These are phyloP conservation scores for Adoxophyes honmai DNA, from an alignment of 1,140 invertebrate species.

Conservation along the genomic window DNA sequence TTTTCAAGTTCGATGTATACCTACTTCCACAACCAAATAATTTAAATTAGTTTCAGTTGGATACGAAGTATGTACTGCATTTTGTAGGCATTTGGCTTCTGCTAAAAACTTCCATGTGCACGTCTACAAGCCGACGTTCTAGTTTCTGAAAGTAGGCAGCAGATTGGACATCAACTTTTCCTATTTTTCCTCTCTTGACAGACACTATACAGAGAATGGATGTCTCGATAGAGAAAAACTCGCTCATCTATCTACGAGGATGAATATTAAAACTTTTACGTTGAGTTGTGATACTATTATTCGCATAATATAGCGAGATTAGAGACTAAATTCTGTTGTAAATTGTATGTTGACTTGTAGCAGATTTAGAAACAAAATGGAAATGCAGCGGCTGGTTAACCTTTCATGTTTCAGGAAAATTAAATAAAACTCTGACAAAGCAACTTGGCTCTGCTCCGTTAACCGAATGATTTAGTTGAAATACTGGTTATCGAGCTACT, in stretches of 20 bases:
- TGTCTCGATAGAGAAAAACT: conserved; percentile 37
- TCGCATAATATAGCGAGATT: neutral
- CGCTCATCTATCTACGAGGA: conserved; percentile 33
- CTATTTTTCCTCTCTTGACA: conserved; percentile 44
- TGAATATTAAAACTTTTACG: conserved; percentile 30
- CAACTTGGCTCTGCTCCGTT: conserved; percentile 6
- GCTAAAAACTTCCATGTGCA: conserved; percentile 32
- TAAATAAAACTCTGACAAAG: conserved; percentile 11
- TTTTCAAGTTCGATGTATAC: neutral
- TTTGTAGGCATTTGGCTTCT: conserved; percentile 7
- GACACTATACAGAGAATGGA: conserved; percentile 45
- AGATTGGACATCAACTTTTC: conserved; percentile 54
- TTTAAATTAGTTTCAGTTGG: conserved; percentile 15
- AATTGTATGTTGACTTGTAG: neutral
- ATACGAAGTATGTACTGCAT: conserved; percentile 4
- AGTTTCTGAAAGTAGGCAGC: conserved; percentile 54
- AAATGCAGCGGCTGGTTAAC: conserved; percentile 1
- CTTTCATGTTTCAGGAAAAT: neutral
- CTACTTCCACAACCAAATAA: neutral
- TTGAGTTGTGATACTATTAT: neutral
- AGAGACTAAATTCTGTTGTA: neutral
- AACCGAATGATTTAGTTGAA: neutral
- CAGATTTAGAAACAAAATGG: neutral
- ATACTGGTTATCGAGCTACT: neutral
- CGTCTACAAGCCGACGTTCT: conserved; percentile 35